Evolutionary conservation across 92 coral and sea anemone species (phyloP).

Genomic region (Desmophyllum pertusum): DNA sequence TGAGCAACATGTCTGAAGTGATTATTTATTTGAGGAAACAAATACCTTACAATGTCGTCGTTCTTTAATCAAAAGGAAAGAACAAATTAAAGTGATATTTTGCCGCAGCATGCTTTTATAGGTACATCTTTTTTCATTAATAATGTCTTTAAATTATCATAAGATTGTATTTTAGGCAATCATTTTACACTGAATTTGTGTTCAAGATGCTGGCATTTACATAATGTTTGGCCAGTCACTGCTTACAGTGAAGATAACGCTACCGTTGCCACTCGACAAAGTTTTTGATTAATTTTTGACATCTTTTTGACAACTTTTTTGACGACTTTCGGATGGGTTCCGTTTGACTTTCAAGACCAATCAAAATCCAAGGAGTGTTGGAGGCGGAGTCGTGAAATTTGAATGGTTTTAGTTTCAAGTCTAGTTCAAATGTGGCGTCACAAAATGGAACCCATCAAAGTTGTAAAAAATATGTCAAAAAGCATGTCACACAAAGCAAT

Average conservation of each 20-base stretch:
- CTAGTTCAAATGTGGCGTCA: too few species aligned
- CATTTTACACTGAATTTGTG: background rate
- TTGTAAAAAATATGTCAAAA: too few species aligned
- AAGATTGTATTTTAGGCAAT: background rate
- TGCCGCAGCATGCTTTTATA: background rate
- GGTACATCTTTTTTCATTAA: background rate
- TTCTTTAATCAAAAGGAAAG: background rate
- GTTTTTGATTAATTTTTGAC: too few species aligned
- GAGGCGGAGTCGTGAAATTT: too few species aligned
- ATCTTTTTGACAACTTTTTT: too few species aligned
- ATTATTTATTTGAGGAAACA: slow-evolving; percentile 24
- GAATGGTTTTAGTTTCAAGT: too few species aligned
- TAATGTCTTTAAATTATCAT: background rate
- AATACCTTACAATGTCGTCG: background rate
- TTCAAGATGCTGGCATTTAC: background rate
- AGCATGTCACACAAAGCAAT: too few species aligned
- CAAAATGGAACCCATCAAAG: too few species aligned
- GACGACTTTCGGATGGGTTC: too few species aligned
- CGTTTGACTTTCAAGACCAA: too few species aligned
- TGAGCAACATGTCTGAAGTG: background rate
- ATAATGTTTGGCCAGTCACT: background rate
- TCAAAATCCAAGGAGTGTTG: too few species aligned
- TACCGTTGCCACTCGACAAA: background rate
- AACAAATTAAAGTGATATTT: background rate
- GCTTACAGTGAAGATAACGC: background rate